Evolutionary conservation across 2,113 vertebrate genomes (phyloP), one percentile per base, ranked within the genome.

Genomic region (Eurypyga helias): DNA sequence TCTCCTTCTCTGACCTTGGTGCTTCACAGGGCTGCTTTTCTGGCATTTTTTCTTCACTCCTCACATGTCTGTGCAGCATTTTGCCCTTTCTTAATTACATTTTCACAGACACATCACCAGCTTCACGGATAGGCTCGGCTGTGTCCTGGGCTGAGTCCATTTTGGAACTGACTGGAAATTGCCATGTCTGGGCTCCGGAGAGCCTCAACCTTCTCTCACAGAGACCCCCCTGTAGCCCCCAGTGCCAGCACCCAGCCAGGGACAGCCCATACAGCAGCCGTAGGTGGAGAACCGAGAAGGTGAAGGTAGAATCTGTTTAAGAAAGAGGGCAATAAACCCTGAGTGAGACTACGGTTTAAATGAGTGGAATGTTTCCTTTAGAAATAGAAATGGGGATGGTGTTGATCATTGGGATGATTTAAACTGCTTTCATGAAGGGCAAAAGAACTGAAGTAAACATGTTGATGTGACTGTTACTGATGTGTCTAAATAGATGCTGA

Each of bases 111-210:
- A 25, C 36, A 43, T 11, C 36, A n/a, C 55, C 49, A 23, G 21
- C 49, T 38, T 36, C 60, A 9, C 28, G 3, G 41, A 21, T 31
- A 9, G n/a, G 17, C 55, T 71, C 7, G 4, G 29, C 45, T 7
- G 5, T n/a, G 25, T 71, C 31, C 48, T 38, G 43, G 0, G 9
- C 41, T 17, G 67, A 23, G 11, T 64, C n/a, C 10, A 0, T 11
- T 26, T 31, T 7, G 51, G 41, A 46, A 46, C 25, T 2, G 13
- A n/a, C 18, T 41, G 33, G n/a, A n/a, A n/a, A n/a, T n/a, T n/a
- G n/a, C n/a, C n/a, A 4, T 14, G 17, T 36, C 48, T 3, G 4
- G 10, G 20, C 25, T 54, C 1, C 7, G 9, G 26, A 15, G 25
- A 23, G 20, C 25, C 51, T 57, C 3, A 3, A 17, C 51, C 41